These are phyloP conservation scores for Megalops cyprinoides DNA, from an alignment of 2,797 vertebrate species.

Conservation along the genomic window DNA sequence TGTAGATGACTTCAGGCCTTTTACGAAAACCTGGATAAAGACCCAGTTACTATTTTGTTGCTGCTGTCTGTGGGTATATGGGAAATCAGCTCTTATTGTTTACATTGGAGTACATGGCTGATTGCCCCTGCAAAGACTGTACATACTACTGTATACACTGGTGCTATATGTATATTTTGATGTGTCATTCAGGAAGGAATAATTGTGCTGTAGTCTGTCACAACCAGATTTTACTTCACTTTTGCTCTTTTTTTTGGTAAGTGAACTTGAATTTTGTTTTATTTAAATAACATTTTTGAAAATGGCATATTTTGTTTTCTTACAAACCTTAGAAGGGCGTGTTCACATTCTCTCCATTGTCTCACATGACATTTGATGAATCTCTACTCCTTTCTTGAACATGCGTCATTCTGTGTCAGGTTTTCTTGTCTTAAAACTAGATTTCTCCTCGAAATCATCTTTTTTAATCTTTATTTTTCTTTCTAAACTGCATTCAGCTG, in stretches of 20 bases:
- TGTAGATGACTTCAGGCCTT: background rate
- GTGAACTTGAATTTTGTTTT: constrained; percentile 52
- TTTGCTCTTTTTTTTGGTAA: constrained; percentile 28
- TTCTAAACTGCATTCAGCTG: constrained; percentile 4
- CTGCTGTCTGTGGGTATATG: constrained; percentile 5
- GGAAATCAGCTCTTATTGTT: constrained; percentile 42
- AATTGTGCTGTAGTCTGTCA: background rate
- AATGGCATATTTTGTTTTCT: constrained; percentile 37
- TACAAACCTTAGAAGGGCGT: constrained; percentile 19
- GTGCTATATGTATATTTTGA: constrained; percentile 82
- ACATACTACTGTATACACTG: constrained; percentile 53
- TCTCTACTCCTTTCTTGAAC: background rate
- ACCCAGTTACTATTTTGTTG: background rate
- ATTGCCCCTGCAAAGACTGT: constrained; percentile 47
- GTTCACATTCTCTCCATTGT: constrained; percentile 20
- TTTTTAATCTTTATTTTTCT: constrained; percentile 39
- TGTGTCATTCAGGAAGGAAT: constrained; percentile 45
- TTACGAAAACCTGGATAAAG: background rate
- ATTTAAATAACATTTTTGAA: constrained; percentile 21
- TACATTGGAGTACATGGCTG: constrained; percentile 38
- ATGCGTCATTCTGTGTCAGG: constrained; percentile 2
- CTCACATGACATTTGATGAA: constrained; percentile 11
- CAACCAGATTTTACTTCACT: background rate
- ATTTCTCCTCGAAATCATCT: constrained; percentile 29
- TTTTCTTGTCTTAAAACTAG: constrained; percentile 33